A percentile compares a stretch with the other conserved stretches of the same genome.
phyloP scores from a whole-genome alignment of 1,140 invertebrate genomes.

The Brachionus koreanus region DNA sequence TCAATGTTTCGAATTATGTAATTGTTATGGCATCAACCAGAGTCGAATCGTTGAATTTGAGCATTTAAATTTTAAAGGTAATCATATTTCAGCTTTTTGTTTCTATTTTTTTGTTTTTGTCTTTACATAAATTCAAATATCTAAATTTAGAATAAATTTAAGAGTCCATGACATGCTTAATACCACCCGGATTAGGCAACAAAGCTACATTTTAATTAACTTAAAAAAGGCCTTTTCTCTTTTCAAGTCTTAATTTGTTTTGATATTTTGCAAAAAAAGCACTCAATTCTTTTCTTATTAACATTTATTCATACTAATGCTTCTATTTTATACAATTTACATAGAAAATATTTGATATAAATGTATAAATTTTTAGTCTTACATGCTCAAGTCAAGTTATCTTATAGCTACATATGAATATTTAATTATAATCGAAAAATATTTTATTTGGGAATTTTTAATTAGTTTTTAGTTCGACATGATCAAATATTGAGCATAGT shows the following conservation, averaged over 20 bases:
- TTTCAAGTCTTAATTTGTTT: neutral
- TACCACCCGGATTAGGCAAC: neutral
- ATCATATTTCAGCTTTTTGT: neutral
- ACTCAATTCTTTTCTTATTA: neutral
- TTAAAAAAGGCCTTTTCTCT: neutral
- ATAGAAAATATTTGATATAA: neutral
- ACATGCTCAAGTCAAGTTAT: neutral
- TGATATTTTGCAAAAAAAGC: neutral
- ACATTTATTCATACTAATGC: neutral
- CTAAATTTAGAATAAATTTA: neutral
- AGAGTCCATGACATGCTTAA: neutral
- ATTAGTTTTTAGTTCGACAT: neutral
- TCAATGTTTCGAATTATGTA: neutral
- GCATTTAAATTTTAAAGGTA: neutral
- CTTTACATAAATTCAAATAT: neutral
- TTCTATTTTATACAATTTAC: neutral
- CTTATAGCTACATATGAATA: neutral
- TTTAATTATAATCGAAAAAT: neutral
- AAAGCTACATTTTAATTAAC: neutral
- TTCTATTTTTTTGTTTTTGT: neutral
- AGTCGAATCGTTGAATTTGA: neutral
- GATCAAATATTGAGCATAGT: neutral
- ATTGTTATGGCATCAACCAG: conserved; percentile 1
- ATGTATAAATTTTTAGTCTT: neutral
- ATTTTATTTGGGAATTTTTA: neutral